Evolutionary conservation across 2,797 vertebrate genomes (phyloP), one percentile per base, ranked within the genome.

Genomic region (Melanotaenia pygmaea): DNA sequence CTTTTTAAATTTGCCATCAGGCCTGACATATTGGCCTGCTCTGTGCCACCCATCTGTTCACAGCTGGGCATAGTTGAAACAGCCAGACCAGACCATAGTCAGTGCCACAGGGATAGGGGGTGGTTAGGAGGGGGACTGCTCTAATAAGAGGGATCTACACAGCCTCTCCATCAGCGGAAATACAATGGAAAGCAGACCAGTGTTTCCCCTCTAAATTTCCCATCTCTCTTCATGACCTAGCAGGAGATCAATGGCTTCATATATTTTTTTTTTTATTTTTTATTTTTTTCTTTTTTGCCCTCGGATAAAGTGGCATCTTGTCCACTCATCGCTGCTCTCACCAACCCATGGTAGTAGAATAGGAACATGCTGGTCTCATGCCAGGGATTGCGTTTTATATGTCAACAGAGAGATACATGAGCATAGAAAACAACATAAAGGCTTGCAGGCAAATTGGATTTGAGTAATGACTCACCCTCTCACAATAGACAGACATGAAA

Each of bases 241-340:
- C 77, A 74, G 75, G 83, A 91, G 92, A 94, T 91, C 76, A 92
- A 93, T 93, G 81, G 81, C 81, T 93, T 92, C 81, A 93, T 94
- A 93, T 91, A 91, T 77, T 4, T 73, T 91, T 77, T 14, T 13
- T 32, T 73, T 90, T 77, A 4, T 13, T 32, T 6, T 32, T 32
- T 91, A 72, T 93, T 91, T 91, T 77, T 40, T 13, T 26, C 1
- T 26, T 26, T 91, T 73, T 93, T 75, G 91, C 92, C 91, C 83
- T 90, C 79, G 89, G 91, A 91, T 76, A 91, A 91, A 91, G 86
- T 82, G 80, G 88, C 86, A 86, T 87, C 81, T 80, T 84, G 84
- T 90, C 83, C 80, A 78, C 76, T 86, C 77, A 72, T 80, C 81
- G 83, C 78, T 74, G 64, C 72, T 64, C 75, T 77, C 67, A 20